A percentile compares a stretch with the other conserved stretches of the same genome.
phyloP scores from a whole-genome alignment of 2,113 vertebrate species.

The Pluvialis apricaria region DNA sequence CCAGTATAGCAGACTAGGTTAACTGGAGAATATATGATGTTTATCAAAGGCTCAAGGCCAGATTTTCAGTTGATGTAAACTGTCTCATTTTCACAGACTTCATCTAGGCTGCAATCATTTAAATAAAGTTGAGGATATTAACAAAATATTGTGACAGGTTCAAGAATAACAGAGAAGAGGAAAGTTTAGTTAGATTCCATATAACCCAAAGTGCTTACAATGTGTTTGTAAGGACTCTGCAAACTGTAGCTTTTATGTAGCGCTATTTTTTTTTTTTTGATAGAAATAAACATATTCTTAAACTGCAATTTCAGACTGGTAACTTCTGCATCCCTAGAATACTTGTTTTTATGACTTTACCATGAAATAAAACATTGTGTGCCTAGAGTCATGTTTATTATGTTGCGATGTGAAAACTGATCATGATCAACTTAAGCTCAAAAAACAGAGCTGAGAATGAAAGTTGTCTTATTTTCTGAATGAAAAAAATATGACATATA shows the following conservation, averaged over 20 bases:
- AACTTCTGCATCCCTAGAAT: not conserved
- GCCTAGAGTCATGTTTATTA: not conserved
- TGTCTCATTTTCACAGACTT: not conserved
- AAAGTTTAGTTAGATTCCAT: not conserved
- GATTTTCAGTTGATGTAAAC: not conserved
- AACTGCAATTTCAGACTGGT: not conserved
- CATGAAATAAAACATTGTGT: not conserved
- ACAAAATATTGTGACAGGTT: not conserved
- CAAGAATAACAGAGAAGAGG: not conserved
- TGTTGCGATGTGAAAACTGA: not conserved
- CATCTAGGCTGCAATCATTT: not conserved
- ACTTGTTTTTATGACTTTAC: not conserved
- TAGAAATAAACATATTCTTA: not conserved
- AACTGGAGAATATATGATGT: not conserved
- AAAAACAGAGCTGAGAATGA: not conserved
- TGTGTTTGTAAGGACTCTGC: not conserved
- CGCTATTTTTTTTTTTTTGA: not conserved
- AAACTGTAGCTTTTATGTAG: not conserved
- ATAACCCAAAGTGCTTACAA: not conserved
- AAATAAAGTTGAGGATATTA: not conserved
- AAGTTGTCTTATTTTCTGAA: not conserved
- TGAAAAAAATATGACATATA: not conserved
- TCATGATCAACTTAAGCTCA: not conserved
- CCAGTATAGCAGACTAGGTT: not conserved
- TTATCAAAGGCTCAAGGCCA: not conserved